Evolutionary conservation across 2,113 vertebrate species (phyloP).

Genomic region (Pygoscelis antarcticus): DNA sequence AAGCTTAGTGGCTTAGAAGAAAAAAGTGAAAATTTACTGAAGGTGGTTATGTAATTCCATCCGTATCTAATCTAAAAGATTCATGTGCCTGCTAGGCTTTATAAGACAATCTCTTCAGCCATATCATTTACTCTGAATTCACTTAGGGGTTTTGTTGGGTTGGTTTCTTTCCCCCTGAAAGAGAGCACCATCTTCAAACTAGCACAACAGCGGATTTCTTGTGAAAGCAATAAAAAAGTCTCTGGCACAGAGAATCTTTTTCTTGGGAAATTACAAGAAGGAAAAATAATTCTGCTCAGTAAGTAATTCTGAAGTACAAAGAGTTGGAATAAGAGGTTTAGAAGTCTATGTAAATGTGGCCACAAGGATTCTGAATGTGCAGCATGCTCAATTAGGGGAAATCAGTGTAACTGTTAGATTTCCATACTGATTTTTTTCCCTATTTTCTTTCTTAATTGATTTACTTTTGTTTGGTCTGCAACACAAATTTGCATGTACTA

Average conservation of each 20-base stretch:
- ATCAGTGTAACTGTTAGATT: neutral
- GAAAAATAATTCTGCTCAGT: neutral
- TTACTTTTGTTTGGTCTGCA: neutral
- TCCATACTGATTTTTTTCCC: neutral
- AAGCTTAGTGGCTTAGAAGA: neutral
- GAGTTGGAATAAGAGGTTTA: neutral
- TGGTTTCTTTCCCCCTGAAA: neutral
- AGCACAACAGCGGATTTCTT: neutral
- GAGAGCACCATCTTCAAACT: neutral
- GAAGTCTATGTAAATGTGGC: neutral
- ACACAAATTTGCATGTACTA: neutral
- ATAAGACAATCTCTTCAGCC: neutral
- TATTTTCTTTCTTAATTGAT: neutral
- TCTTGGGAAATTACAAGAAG: neutral
- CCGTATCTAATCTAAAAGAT: neutral
- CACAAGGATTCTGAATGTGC: neutral
- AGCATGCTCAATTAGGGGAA: neutral
- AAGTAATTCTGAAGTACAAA: neutral
- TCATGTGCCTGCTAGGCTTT: neutral
- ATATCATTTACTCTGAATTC: neutral
- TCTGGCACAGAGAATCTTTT: neutral
- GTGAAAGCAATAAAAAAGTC: neutral
- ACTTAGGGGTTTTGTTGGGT: neutral
- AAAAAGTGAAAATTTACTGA: neutral
- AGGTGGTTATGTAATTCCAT: neutral